These are phyloP conservation scores for Chunga burmeisteri DNA, from an alignment of 2,113 vertebrate species.

Conservation along the genomic window DNA sequence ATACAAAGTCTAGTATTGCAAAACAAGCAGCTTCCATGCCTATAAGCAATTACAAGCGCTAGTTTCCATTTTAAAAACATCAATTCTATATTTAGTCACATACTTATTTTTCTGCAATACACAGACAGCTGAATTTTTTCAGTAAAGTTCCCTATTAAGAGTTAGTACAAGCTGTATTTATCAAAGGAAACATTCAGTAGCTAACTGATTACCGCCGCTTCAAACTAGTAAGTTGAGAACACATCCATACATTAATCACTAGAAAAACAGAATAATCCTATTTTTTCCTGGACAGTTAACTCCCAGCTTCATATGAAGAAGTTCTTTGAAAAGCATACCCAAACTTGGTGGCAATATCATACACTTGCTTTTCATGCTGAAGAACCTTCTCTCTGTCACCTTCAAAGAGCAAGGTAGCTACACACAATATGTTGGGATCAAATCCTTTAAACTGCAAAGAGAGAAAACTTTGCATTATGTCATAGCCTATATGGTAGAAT, in stretches of 20 bases:
- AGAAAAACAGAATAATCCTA: background rate
- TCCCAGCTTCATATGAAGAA: background rate
- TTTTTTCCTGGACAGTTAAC: background rate
- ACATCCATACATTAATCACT: background rate
- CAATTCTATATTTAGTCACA: background rate
- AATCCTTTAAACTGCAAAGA: conserved; percentile 95
- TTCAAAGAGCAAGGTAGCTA: conserved; percentile 95
- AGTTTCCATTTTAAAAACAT: background rate
- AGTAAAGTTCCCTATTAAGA: background rate
- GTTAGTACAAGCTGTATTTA: background rate
- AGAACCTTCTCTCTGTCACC: conserved; percentile 94
- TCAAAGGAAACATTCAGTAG: background rate
- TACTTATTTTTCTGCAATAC: background rate
- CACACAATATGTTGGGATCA: conserved; percentile 89
- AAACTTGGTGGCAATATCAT: conserved; percentile 97
- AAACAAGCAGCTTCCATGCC: background rate
- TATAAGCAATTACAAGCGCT: background rate
- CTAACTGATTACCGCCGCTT: background rate
- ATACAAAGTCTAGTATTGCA: background rate
- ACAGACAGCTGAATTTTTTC: background rate
- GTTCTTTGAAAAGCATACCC: conserved; percentile 80
- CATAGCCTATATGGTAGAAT: background rate
- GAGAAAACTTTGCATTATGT: conserved; percentile 9
- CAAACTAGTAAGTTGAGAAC: background rate
- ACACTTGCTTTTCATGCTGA: conserved; percentile 98